Evolutionary conservation across 2,888 invertebrate genomes (phyloP), one percentile per base, ranked within the genome.

Genomic region (Apodemia hepburni): DNA sequence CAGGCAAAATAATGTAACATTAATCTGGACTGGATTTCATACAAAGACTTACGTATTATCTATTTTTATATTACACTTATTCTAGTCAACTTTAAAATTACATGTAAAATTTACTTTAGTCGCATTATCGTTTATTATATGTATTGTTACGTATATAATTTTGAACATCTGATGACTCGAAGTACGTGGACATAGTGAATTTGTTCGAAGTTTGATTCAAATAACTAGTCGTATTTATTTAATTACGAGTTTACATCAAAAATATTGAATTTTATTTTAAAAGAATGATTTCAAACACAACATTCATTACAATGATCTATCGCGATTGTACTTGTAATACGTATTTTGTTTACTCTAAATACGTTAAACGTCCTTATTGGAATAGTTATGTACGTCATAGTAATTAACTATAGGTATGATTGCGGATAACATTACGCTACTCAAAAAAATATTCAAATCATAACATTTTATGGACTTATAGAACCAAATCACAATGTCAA

Each of bases 81-180:
- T 71, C 86, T 89, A 87, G 74, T 81, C 85, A 86, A 87, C 82
- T 84, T 87, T 83, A 87, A 83, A 84, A 84, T 87, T 90, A 91
- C 81, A 84, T 89, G 88, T 89, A 89, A 88, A 89, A 84, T 85
- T 87, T 87, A 87, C 82, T 84, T 89, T 89, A 88, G 87, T 87
- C 87, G 89, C 85, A 88, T 88, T 89, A 89, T 87, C 87, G 87
- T 86, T 42, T 79, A 85, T 86, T 89, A 91, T 90, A 90, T 90
- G 91, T 90, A 85, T 85, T 78, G 86, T 91, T 91, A 91, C 91
- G 91, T 91, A 91, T 91, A 89, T 91, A 89, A 87, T 90, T 91
- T 91, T 91, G 91, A 90, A 91, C 90, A 88, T 88, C 82, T 80
- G 85, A 88, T 87, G 85, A 87, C 79, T 85, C 78, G 76, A 78